phyloP scores from a whole-genome alignment of 2,797 vertebrate genomes.

The Eulemur rubriventer region DNA sequence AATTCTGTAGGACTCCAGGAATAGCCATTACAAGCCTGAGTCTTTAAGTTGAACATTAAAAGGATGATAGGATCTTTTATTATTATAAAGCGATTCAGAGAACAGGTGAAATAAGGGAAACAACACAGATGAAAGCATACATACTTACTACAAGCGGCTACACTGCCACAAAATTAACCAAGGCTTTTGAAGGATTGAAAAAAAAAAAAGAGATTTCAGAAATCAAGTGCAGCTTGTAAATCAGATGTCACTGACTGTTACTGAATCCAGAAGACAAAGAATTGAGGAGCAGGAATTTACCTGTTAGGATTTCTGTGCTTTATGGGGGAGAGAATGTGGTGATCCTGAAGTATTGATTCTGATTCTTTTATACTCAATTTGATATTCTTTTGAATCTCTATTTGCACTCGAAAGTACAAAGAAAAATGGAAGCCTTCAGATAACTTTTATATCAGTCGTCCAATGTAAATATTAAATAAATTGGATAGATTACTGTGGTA shows the following conservation, averaged over 20 bases:
- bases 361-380: neutral
- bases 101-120: neutral
- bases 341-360: neutral
- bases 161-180: neutral
- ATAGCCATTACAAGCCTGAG: neutral
- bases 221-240: neutral
- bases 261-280: neutral
- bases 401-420: neutral
- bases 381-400: neutral
- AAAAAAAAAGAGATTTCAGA: neutral
- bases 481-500: neutral
- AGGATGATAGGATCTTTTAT: neutral
- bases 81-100: neutral
- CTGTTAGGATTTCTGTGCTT: fast-evolving
- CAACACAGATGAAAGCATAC: neutral
- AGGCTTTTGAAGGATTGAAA: neutral
- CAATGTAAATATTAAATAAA: neutral
- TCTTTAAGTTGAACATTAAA: neutral
- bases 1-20: neutral
- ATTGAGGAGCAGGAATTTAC: neutral
- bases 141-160: too few relatives aligned
- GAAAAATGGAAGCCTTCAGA: neutral
- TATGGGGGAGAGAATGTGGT: neutral
- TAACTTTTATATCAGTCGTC: neutral
- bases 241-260: neutral